A percentile compares a stretch with the other conserved stretches of the same genome.
phyloP scores from a whole-genome alignment of 2,113 vertebrate genomes.

The Anolis carolinensis region DNA sequence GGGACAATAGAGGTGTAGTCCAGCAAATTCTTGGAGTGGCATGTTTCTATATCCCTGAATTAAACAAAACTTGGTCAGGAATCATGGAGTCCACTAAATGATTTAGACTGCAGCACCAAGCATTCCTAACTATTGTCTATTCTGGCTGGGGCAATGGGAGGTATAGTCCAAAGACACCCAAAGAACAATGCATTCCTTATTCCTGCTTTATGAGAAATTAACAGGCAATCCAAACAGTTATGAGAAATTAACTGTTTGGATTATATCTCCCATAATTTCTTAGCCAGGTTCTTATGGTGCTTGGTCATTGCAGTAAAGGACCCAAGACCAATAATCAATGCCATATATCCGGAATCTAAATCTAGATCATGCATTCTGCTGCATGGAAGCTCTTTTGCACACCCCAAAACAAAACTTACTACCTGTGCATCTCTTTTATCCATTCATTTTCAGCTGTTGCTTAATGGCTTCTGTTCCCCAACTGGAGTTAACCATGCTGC shows the following conservation, averaged over 20 bases:
- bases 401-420: background rate
- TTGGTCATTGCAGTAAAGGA: background rate
- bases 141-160: no score
- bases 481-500: background rate
- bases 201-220: no score
- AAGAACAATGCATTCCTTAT: no score
- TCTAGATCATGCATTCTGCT: background rate
- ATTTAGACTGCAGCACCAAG: no score
- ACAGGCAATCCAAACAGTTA: no score
- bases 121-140: no score
- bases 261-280: background rate
- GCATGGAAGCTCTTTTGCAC: background rate
- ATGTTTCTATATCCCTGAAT: no score
- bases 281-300: background rate
- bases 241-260: no score
- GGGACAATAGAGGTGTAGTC: no score
- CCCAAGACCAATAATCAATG: background rate
- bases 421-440: background rate
- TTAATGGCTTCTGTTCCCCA: background rate
- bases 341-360: background rate
- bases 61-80: no score
- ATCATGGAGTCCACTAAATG: background rate
- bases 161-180: no score
- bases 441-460: background rate
- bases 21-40: no score